Percentiles rank a stretch among this genome's conserved stretches.
Evolutionary conservation across 2,113 vertebrate species (phyloP).

Genomic region (Toxostoma redivivum): DNA sequence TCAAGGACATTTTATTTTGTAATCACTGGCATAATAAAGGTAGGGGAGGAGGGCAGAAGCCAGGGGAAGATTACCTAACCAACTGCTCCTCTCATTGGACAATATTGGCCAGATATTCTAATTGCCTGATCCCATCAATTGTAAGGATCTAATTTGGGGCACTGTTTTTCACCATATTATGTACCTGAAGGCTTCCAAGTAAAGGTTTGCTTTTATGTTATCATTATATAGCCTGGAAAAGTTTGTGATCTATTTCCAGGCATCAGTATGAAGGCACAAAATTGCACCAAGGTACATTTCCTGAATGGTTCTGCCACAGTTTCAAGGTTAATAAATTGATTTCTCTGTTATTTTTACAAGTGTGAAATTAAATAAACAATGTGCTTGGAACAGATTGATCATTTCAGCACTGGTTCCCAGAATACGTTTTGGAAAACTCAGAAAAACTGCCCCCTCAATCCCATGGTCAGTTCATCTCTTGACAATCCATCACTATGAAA

Average conservation of each 20-base stretch:
- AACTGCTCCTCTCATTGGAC: background rate
- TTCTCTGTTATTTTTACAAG: background rate
- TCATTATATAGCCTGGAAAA: background rate
- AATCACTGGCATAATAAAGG: background rate
- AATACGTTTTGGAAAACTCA: background rate
- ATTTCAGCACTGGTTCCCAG: background rate
- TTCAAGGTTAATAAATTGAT: background rate
- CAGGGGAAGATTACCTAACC: background rate
- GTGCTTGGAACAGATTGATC: background rate
- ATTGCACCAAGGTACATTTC: background rate
- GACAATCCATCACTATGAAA: background rate
- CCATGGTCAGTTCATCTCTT: background rate
- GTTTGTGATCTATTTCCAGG: background rate
- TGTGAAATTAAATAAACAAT: background rate
- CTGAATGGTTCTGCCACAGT: background rate
- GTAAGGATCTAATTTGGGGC: background rate
- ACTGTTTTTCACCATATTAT: background rate
- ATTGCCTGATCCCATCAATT: rapidly evolving
- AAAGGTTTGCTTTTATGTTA: background rate
- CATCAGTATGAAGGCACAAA: background rate
- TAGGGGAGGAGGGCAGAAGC: background rate
- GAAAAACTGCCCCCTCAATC: rapidly evolving
- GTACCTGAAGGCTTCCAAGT: background rate
- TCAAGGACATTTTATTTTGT: background rate
- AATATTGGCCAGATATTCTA: background rate